Percentiles rank a stretch among this genome's conserved stretches.
These are phyloP conservation scores for Plebejus argus DNA, from an alignment of 2,888 invertebrate genomes.

Conservation along the genomic window DNA sequence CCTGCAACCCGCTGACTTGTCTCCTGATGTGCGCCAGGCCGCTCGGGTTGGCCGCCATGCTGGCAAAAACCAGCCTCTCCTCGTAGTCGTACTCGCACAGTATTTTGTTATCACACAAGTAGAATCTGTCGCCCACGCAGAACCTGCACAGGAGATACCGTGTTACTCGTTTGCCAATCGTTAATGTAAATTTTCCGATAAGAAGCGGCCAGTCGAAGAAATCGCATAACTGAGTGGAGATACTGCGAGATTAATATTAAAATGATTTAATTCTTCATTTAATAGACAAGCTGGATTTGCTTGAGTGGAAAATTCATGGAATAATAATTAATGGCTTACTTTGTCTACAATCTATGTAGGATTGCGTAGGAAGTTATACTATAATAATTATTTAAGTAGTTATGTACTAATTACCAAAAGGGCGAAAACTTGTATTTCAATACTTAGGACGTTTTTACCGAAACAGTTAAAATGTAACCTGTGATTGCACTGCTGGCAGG, in stretches of 20 bases:
- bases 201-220: conserved; percentile 21
- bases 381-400: too few species aligned
- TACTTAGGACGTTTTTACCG: background rate
- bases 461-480: conserved; percentile 79
- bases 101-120: conserved; percentile 96
- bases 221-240: conserved; percentile 17
- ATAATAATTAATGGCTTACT: background rate
- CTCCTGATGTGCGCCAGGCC: conserved; percentile 92
- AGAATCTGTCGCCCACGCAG: conserved; percentile 96
- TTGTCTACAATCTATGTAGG: background rate
- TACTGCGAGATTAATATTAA: conserved; percentile 15
- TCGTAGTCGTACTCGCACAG: conserved; percentile 97
- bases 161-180: conserved; percentile 37
- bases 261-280: background rate
- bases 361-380: background rate
- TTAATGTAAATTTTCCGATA: conserved; percentile 33
- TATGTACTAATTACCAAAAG: too few species aligned
- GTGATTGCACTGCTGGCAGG: conserved; percentile 96
- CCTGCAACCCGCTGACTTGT: conserved; percentile 88
- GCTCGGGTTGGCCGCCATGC: conserved; percentile 92
- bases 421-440: too few species aligned
- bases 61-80: conserved; percentile 93
- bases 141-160: conserved; percentile 82
- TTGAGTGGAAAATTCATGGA: conserved; percentile 9
- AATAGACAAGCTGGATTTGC: background rate